Percentiles rank a stretch among this genome's conserved stretches.
Evolutionary conservation across 2,113 vertebrate genomes (phyloP).

Genomic region (Poeciliopsis occidentalis): DNA sequence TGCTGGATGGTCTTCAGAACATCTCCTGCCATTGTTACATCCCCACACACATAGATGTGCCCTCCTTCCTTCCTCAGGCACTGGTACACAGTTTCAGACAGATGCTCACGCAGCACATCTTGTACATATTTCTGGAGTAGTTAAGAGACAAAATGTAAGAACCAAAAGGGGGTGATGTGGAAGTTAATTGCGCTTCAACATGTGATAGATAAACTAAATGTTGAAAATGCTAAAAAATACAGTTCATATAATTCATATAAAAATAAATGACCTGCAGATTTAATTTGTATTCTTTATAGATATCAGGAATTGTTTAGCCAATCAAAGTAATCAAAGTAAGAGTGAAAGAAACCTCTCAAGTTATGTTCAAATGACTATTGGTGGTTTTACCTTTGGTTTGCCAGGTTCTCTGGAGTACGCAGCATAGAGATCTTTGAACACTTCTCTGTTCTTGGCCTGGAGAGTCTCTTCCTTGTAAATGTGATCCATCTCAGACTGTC

Average conservation of each 20-base stretch:
- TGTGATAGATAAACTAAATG: background rate
- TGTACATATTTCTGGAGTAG: slow-evolving; percentile 94
- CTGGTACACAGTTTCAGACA: slow-evolving; percentile 87
- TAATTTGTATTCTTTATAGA: too few relatives aligned
- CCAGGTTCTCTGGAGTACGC: slow-evolving; percentile 96
- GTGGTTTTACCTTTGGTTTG: slow-evolving; percentile 92
- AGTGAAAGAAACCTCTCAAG: background rate
- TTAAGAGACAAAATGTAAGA: background rate
- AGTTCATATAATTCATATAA: background rate
- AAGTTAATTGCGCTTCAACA: background rate
- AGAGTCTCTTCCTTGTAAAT: slow-evolving; percentile 96
- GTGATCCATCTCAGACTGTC: slow-evolving; percentile 94
- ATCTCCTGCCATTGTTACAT: slow-evolving; percentile 97
- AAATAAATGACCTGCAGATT: too few relatives aligned
- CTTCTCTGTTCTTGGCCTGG: slow-evolving; percentile 89
- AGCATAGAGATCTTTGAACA: slow-evolving; percentile 93
- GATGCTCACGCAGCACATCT: slow-evolving; percentile 91
- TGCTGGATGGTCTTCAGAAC: slow-evolving; percentile 94
- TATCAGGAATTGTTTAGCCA: background rate
- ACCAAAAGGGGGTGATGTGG: background rate
- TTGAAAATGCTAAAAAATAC: background rate
- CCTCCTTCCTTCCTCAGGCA: slow-evolving; percentile 91
- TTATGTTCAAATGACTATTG: background rate
- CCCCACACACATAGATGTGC: slow-evolving; percentile 96
- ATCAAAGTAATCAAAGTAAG: background rate